Percentiles rank a stretch among this genome's conserved stretches.
These are phyloP conservation scores for Drosophila sulfurigaster DNA, from an alignment of 1,140 invertebrate genomes.

Conservation along the genomic window DNA sequence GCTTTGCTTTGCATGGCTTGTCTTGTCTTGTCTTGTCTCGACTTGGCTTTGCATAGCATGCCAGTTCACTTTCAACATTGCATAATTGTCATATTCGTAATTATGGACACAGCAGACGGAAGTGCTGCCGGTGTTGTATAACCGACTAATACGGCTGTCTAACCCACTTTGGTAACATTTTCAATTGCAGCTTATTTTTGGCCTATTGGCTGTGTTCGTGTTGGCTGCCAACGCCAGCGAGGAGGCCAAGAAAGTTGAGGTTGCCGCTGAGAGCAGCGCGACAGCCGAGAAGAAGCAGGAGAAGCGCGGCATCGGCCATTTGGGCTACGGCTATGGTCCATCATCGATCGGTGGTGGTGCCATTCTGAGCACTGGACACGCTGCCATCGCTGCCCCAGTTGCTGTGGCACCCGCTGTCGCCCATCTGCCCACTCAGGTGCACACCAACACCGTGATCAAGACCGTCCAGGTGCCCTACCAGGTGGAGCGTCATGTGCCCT, in stretches of 20 bases:
- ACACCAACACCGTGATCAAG: conserved; percentile 82
- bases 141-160: conserved; percentile 28
- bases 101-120: conserved; percentile 65
- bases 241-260: conserved; percentile 80
- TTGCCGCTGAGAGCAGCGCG: conserved; percentile 62
- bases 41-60: conserved; percentile 4
- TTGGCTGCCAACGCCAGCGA: conserved; percentile 85
- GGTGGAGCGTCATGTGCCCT: conserved; percentile 87
- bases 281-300: conserved; percentile 89
- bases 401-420: conserved; percentile 36
- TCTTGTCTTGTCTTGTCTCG: not conserved
- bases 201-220: conserved; percentile 86
- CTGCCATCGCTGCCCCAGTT: conserved; percentile 12
- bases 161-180: conserved; percentile 52
- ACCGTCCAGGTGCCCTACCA: conserved; percentile 88
- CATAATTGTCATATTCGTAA: conserved; percentile 77
- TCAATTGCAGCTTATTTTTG: conserved; percentile 83
- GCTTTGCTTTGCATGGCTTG: not conserved
- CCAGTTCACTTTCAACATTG: conserved; percentile 56
- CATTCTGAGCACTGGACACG: conserved; percentile 54
- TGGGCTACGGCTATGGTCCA: conserved; percentile 86
- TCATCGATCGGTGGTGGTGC: conserved; percentile 67
- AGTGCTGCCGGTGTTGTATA: conserved; percentile 55
- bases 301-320: conserved; percentile 88
- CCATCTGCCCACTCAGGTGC: conserved; percentile 79